phyloP scores from a whole-genome alignment of 1,140 invertebrate species.

The Atta colombica region DNA sequence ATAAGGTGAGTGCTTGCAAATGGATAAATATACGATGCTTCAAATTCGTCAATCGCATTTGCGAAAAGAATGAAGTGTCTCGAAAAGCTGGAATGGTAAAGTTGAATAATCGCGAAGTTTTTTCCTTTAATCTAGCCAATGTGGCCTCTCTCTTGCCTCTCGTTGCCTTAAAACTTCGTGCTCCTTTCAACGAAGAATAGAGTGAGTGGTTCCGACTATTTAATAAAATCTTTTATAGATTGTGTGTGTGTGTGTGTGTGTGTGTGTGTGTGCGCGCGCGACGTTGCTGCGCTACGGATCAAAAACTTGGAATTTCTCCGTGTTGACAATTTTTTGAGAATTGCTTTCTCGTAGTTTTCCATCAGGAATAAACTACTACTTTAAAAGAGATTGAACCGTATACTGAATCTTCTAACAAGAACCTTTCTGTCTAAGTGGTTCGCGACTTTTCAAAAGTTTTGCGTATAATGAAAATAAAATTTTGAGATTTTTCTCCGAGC shows the following conservation, averaged over 20 bases:
- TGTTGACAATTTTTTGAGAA: slow-evolving; percentile 57
- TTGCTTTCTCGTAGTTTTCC: slow-evolving; percentile 43
- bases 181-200: slow-evolving; percentile 14
- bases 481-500: slow-evolving; percentile 19
- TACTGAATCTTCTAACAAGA: slow-evolving; percentile 48
- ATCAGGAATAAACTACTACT: slow-evolving; percentile 15
- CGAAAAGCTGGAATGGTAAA: slow-evolving; percentile 50
- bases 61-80: slow-evolving; percentile 37
- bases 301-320: slow-evolving; percentile 51
- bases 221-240: slow-evolving; percentile 52
- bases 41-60: slow-evolving; percentile 46
- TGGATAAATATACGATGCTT: slow-evolving; percentile 37
- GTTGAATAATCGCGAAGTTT: slow-evolving; percentile 59
- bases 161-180: slow-evolving; percentile 42
- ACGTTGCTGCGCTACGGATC: neutral
- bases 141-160: slow-evolving; percentile 27
- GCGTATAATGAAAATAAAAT: slow-evolving; percentile 41
- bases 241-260: neutral
- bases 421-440: slow-evolving; percentile 47
- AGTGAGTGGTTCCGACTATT: slow-evolving; percentile 47
- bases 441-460: slow-evolving; percentile 37
- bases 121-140: slow-evolving; percentile 54
- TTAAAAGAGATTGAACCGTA: slow-evolving; percentile 54
- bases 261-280: neutral
- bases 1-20: slow-evolving; percentile 22